Percentiles rank a stretch among this genome's conserved stretches.
phyloP scores from a whole-genome alignment of 1,140 invertebrate species.

The Orchestia grillus region DNA sequence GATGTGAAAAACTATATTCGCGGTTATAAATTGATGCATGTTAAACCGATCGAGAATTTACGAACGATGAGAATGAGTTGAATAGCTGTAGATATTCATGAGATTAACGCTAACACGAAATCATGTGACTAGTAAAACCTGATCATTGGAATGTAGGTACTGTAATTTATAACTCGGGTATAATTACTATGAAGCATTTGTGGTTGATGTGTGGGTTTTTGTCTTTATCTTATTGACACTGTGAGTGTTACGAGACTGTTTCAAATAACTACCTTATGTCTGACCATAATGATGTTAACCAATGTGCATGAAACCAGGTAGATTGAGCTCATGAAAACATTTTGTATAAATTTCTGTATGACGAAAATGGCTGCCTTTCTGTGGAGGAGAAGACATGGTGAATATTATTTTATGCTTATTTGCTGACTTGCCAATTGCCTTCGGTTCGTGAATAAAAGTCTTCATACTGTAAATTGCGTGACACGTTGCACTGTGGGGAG shows the following conservation, averaged over 20 bases:
- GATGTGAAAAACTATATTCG: not conserved
- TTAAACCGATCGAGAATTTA: not conserved
- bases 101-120: not conserved
- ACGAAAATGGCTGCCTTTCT: not conserved
- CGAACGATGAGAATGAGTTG: not conserved
- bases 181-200: not conserved
- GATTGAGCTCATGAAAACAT: not conserved
- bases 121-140: not conserved
- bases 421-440: too few relatives aligned
- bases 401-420: too few relatives aligned
- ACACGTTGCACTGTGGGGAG: too few relatives aligned
- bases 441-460: too few relatives aligned
- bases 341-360: not conserved
- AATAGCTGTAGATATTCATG: not conserved
- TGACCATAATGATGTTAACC: not conserved
- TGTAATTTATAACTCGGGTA: not conserved
- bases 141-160: not conserved
- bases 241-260: too few relatives aligned
- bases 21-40: not conserved
- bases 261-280: not conserved
- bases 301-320: not conserved
- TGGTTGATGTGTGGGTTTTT: not conserved
- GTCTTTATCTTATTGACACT: not conserved
- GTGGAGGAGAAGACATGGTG: not conserved
- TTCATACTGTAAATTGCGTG: too few relatives aligned